A percentile compares a stretch with the other conserved stretches of the same genome.
Evolutionary conservation across 2,797 vertebrate genomes (phyloP).

Genomic region (Lagocephalus sceleratus): DNA sequence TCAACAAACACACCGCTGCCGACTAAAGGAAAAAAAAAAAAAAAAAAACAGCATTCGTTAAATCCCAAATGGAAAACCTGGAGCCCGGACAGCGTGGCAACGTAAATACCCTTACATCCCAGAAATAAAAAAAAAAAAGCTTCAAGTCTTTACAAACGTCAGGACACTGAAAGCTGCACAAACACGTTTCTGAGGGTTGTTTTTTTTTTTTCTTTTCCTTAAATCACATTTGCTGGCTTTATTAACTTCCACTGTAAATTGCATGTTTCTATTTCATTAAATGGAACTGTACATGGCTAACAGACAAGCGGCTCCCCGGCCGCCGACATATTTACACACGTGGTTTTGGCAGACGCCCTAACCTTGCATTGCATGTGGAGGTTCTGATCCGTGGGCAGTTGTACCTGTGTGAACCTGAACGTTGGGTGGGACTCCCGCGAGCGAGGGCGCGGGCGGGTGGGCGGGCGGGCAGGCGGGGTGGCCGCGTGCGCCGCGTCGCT

Average conservation of each 20-base stretch:
- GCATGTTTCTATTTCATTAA: conserved; percentile 56
- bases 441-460: too few relatives aligned
- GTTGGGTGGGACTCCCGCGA: conserved; percentile 33
- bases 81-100: conserved; percentile 67
- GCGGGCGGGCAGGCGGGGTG: too few relatives aligned
- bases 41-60: conserved; percentile 47
- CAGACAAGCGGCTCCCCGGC: conserved; percentile 32
- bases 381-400: not conserved
- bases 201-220: conserved; percentile 45
- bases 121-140: conserved; percentile 59
- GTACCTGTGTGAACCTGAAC: conserved; percentile 23
- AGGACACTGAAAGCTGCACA: conserved; percentile 63
- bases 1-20: conserved; percentile 52
- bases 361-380: conserved; percentile 46
- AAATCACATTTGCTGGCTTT: conserved; percentile 66
- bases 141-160: conserved; percentile 65
- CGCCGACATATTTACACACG: conserved; percentile 37
- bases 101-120: conserved; percentile 59
- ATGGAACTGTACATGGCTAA: conserved; percentile 66
- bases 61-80: conserved; percentile 60
- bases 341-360: conserved; percentile 31
- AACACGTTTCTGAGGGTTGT: conserved; percentile 42
- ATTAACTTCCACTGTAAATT: conserved; percentile 53
- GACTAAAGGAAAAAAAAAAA: conserved; percentile 23
- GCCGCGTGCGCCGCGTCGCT: conserved; percentile 56